A percentile compares a stretch with the other conserved stretches of the same genome.
phyloP scores from a whole-genome alignment of 2,113 vertebrate genomes.

The Pachypanchax playfairii region DNA sequence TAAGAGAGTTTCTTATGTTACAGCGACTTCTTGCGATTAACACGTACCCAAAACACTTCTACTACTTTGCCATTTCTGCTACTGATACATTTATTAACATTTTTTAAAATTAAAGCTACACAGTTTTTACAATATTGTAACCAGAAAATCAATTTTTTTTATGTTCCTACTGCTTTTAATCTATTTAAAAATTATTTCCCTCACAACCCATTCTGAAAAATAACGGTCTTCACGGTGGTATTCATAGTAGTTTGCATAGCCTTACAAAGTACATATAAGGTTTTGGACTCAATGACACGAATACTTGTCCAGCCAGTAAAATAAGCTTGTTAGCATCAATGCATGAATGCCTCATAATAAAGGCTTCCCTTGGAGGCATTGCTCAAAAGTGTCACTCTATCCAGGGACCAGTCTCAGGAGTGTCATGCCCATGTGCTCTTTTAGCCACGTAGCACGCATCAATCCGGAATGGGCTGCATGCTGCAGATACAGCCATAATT shows the following conservation, averaged over 20 bases:
- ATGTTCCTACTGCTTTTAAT: no score
- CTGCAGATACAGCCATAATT: conserved; percentile 39
- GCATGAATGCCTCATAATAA: conserved; percentile 56
- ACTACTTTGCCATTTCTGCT: no score
- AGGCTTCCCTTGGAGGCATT: conserved; percentile 55
- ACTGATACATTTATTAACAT: no score
- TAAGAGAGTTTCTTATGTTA: no score
- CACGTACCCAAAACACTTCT: no score
- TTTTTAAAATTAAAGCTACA: no score
- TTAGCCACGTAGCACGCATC: conserved; percentile 46
- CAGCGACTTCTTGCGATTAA: no score
- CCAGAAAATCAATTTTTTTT: no score
- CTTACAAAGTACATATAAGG: conserved; percentile 36
- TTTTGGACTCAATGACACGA: conserved; percentile 19
- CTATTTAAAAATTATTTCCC: no score
- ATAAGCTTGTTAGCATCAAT: conserved; percentile 61
- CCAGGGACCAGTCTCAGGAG: conserved; percentile 57
- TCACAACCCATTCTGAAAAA: no score
- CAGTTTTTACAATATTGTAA: no score
- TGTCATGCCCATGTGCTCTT: conserved; percentile 63
- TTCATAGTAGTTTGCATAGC: conserved; percentile 58
- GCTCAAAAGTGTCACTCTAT: conserved; percentile 61
- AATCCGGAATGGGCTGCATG: conserved; percentile 33
- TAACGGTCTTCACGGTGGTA: no score
- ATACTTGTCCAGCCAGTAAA: conserved; percentile 42